phyloP scores from a whole-genome alignment of 37 sponge, comb jelly and placozoan species.

The Spongia lamella region DNA sequence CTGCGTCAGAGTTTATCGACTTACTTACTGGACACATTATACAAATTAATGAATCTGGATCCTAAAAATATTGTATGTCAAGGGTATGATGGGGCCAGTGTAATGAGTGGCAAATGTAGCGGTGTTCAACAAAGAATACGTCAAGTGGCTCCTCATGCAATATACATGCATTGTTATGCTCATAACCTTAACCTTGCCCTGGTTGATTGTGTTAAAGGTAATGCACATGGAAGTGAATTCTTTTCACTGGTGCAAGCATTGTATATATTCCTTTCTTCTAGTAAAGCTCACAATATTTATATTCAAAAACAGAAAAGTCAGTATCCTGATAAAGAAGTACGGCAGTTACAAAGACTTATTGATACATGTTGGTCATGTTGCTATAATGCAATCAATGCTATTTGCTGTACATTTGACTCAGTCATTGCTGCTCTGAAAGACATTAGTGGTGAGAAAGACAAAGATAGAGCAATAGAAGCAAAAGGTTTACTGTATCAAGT shows the following conservation, averaged over 20 bases:
- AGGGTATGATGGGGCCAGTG: slow-evolving; percentile 57
- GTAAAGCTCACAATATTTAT: slow-evolving; percentile 40
- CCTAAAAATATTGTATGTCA: slow-evolving; percentile 28
- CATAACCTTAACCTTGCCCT: slow-evolving; percentile 50
- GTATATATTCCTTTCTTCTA: slow-evolving; percentile 43
- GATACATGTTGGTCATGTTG: slow-evolving; percentile 51
- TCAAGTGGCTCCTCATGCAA: slow-evolving; percentile 45
- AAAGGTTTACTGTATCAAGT: slow-evolving; percentile 56
- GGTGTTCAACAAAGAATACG: slow-evolving; percentile 37
- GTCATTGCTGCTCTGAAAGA: slow-evolving; percentile 58
- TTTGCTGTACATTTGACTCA: slow-evolving; percentile 53
- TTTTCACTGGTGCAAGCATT: slow-evolving; percentile 36
- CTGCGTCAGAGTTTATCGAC: slow-evolving; percentile 23
- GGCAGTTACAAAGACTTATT: slow-evolving; percentile 26
- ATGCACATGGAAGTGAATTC: slow-evolving; percentile 29
- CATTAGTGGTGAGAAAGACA: slow-evolving; percentile 54
- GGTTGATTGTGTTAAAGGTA: slow-evolving; percentile 47
- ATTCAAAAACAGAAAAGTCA: slow-evolving; percentile 27
- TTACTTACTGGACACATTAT: slow-evolving; percentile 16
- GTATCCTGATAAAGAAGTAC: slow-evolving; percentile 36
- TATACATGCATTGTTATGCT: slow-evolving; percentile 59
- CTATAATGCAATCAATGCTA: slow-evolving; percentile 17
- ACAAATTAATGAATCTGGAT: slow-evolving; percentile 25
- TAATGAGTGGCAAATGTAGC: slow-evolving; percentile 51
- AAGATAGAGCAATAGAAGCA: slow-evolving; percentile 59